A percentile compares a stretch with the other conserved stretches of the same genome.
These are phyloP conservation scores for Calephelis nemesis DNA, from an alignment of 1,140 invertebrate species.

Conservation along the genomic window DNA sequence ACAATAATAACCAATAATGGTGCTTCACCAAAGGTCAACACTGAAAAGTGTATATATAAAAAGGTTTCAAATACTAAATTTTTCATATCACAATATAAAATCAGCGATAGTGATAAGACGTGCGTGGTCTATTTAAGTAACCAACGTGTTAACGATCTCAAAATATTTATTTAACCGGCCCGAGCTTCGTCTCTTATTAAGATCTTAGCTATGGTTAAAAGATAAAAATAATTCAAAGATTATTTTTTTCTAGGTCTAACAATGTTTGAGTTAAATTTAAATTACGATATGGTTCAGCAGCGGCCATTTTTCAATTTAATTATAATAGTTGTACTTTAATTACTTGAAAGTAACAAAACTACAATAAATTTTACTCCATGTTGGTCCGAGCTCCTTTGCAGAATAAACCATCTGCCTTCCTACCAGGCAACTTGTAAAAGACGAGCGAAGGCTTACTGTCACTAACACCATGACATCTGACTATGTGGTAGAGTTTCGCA, in stretches of 20 bases:
- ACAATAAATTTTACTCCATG: not conserved
- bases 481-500: too few relatives aligned
- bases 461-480: too few relatives aligned
- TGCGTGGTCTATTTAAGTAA: slow-evolving; percentile 1
- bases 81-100: slow-evolving; percentile 1
- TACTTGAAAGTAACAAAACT: not conserved
- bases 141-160: slow-evolving; percentile 7
- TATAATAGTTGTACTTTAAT: not conserved
- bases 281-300: not conserved
- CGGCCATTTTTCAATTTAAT: not conserved
- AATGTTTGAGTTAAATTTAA: slow-evolving; percentile 8
- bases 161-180: slow-evolving; percentile 11
- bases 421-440: too few relatives aligned
- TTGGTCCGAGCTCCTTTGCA: too few relatives aligned
- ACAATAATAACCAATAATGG: not conserved
- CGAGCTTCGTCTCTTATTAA: slow-evolving; percentile 12
- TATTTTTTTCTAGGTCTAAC: slow-evolving; percentile 11
- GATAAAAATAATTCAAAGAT: slow-evolving; percentile 13
- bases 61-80: slow-evolving; percentile 6
- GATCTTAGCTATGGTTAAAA: slow-evolving; percentile 14
- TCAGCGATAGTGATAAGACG: slow-evolving; percentile 9
- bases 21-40: not conserved
- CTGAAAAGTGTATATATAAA: not conserved
- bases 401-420: too few relatives aligned
- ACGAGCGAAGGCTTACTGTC: too few relatives aligned